These are phyloP conservation scores for Mirounga angustirostris DNA, from an alignment of 2,113 vertebrate species.

Conservation along the genomic window DNA sequence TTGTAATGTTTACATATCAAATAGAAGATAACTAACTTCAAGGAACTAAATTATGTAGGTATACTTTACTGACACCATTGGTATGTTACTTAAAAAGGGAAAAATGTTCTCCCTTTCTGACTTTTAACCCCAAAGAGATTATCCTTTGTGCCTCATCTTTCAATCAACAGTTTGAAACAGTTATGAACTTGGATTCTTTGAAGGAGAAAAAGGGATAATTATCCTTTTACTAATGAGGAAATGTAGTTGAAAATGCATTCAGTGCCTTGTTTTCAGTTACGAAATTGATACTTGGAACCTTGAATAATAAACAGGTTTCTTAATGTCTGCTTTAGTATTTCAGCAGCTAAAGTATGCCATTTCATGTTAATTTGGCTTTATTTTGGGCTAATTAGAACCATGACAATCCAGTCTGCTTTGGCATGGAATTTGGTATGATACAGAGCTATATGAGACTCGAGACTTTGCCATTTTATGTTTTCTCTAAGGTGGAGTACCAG, in stretches of 20 bases:
- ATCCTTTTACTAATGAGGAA: slow-evolving; percentile 7
- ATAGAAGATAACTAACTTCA: not conserved
- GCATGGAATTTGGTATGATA: not conserved
- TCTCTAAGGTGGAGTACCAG: not conserved
- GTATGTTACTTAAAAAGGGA: not conserved
- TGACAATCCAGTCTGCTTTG: not conserved
- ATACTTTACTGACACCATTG: not conserved
- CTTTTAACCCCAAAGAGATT: not conserved
- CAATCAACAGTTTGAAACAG: not conserved
- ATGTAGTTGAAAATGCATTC: not conserved
- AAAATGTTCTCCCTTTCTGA: not conserved
- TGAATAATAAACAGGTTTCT: not conserved
- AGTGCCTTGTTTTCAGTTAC: slow-evolving; percentile 16
- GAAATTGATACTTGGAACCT: not conserved
- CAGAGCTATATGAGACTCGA: not conserved
- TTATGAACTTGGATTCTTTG: not conserved
- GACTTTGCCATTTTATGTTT: not conserved
- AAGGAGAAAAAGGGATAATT: not conserved
- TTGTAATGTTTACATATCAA: slow-evolving; percentile 42
- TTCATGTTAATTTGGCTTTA: slow-evolving; percentile 40
- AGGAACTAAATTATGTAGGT: slow-evolving; percentile 25
- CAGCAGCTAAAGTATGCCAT: not conserved
- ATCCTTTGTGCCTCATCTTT: not conserved
- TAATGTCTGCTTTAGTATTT: not conserved
- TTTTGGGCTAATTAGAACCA: slow-evolving; percentile 19